These are phyloP conservation scores for Loriculus beryllinus DNA, from an alignment of 2,797 vertebrate species.

Conservation along the genomic window DNA sequence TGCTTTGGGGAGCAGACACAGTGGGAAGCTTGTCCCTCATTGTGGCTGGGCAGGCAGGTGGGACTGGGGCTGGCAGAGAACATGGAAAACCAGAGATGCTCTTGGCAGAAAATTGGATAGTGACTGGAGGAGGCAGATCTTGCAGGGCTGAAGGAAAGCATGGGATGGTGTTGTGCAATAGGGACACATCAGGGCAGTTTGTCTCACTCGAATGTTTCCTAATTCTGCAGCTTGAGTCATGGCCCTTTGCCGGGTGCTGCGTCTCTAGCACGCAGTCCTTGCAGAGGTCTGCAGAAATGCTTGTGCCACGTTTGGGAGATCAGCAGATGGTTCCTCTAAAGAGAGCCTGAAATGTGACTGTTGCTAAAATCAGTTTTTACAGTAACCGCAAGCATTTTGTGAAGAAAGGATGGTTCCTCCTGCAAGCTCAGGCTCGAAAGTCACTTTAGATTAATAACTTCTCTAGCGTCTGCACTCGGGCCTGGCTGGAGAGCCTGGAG, in stretches of 20 bases:
- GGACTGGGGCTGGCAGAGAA: background rate
- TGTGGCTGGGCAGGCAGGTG: background rate
- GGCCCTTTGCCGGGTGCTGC: rapidly evolving
- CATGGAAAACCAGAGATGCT: background rate
- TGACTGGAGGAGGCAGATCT: background rate
- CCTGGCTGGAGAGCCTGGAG: slow-evolving; percentile 28
- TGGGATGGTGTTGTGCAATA: background rate
- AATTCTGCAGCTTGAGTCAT: background rate
- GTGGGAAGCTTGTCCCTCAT: background rate
- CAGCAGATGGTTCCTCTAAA: slow-evolving; percentile 24
- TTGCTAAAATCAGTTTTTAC: slow-evolving; percentile 50
- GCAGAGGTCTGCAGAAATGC: background rate
- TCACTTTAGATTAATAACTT: slow-evolving; percentile 43
- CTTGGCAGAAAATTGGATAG: background rate
- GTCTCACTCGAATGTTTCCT: background rate
- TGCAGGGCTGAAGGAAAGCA: background rate
- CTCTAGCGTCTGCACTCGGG: slow-evolving; percentile 4
- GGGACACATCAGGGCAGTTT: background rate
- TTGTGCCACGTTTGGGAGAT: background rate
- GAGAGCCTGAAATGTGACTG: slow-evolving; percentile 9
- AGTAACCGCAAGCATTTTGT: background rate
- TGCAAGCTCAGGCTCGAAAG: slow-evolving; percentile 20
- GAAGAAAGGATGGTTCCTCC: background rate
- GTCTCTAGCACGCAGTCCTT: background rate
- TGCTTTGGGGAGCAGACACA: background rate